Conservation (phyloP, 1,140 invertebrate species). For the Drosophila nigromelanica region DNA sequence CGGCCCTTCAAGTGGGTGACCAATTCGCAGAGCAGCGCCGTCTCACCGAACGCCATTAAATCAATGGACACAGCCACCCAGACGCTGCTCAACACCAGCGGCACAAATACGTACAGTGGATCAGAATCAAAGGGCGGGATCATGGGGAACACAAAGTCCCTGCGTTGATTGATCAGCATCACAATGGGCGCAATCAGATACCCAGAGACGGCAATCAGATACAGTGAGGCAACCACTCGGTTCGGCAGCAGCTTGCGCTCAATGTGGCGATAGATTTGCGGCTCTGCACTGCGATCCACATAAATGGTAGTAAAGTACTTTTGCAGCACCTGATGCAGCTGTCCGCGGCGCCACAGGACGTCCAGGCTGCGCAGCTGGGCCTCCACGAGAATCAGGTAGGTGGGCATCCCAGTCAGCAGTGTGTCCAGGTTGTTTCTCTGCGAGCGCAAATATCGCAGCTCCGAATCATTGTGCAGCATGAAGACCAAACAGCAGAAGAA, state of each 20-base stretch:
- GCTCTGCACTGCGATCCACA: conserved; percentile 46
- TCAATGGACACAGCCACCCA: conserved; percentile 66
- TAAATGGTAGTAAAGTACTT: conserved; percentile 64
- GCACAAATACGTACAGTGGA: conserved; percentile 54
- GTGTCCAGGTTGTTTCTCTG: conserved; percentile 53
- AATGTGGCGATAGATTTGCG: conserved; percentile 35
- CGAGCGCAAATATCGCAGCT: conserved; percentile 60
- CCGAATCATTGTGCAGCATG: conserved; percentile 65
- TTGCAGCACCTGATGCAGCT: conserved; percentile 53
- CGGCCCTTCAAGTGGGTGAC: conserved; percentile 65
- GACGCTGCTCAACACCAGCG: conserved; percentile 53
- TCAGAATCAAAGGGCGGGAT: conserved; percentile 49
- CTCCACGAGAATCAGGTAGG: conserved; percentile 71
- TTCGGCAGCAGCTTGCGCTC: conserved; percentile 40
- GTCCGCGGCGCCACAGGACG: conserved; percentile 18
- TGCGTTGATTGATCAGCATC: conserved; percentile 33
- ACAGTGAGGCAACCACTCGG: conserved; percentile 54
- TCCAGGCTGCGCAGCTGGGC: conserved; percentile 54
- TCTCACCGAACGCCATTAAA: conserved; percentile 65
- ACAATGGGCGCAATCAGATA: conserved; percentile 48
- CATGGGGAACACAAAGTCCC: conserved; percentile 64
- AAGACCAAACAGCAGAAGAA: conserved; percentile 43
- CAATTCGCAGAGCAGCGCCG: conserved; percentile 57
- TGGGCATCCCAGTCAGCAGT: conserved; percentile 68
- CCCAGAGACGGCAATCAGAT: conserved; percentile 42